These are phyloP conservation scores for Erebia epiphron DNA, from an alignment of 2,888 invertebrate species.

Conservation along the genomic window DNA sequence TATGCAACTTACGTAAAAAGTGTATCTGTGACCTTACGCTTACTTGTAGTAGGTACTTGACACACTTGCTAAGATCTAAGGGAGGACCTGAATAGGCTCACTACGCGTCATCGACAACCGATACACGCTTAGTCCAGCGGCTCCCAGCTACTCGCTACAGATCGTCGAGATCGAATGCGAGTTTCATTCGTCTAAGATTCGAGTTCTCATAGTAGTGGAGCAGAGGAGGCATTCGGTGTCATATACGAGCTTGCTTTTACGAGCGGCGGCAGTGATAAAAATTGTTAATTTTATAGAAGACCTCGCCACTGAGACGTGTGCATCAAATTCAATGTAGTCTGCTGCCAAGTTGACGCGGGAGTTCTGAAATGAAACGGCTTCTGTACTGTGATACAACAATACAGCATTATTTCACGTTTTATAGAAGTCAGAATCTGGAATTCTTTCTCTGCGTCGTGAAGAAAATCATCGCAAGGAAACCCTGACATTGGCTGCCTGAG, in stretches of 20 bases:
- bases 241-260: constrained; percentile 58
- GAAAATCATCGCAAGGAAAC: no score
- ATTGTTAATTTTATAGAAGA: constrained; percentile 73
- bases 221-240: constrained; percentile 35
- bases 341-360: constrained; percentile 25
- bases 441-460: no score
- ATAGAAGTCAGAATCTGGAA: not conserved
- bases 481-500: no score
- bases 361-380: not conserved
- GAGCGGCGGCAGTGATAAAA: constrained; percentile 71
- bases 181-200: constrained; percentile 30
- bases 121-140: no score
- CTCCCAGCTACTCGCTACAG: no score
- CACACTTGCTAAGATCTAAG: no score
- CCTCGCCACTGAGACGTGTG: constrained; percentile 46
- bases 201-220: constrained; percentile 32
- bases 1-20: no score
- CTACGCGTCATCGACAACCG: no score
- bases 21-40: no score
- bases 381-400: not conserved
- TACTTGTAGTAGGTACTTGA: no score
- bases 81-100: no score
- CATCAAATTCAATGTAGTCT: constrained; percentile 54
- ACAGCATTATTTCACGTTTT: not conserved
- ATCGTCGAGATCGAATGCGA: not conserved